These are phyloP conservation scores for Chascanopsetta lugubris DNA, from an alignment of 2,113 vertebrate genomes.

Conservation along the genomic window DNA sequence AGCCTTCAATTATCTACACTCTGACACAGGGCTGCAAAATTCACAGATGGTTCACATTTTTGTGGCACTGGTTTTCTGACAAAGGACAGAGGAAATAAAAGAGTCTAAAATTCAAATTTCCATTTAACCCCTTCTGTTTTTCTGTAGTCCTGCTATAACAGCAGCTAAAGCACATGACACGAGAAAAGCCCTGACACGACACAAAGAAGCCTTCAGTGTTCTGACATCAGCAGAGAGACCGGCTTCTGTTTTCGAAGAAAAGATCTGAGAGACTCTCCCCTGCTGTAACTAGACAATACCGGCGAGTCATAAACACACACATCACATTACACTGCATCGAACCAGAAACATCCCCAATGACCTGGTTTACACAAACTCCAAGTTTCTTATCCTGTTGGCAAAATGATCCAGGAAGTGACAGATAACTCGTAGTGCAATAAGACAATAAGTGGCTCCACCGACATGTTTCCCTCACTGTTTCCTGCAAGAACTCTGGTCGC, in stretches of 20 bases:
- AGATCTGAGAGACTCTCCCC: neutral
- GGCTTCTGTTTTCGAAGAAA: neutral
- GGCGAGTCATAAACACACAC: conserved; percentile 8
- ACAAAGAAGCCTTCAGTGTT: conserved; percentile 5
- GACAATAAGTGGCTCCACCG: conserved; percentile 29
- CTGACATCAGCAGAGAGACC: conserved; percentile 1
- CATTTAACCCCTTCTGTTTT: neutral
- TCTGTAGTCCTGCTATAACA: neutral
- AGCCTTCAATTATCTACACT: neutral
- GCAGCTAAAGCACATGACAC: neutral
- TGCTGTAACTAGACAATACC: conserved; percentile 14
- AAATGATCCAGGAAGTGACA: conserved; percentile 46
- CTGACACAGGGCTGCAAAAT: conserved; percentile 1
- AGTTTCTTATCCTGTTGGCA: neutral
- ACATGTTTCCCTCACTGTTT: conserved; percentile 30
- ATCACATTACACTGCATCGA: conserved; percentile 2
- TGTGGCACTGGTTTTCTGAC: neutral
- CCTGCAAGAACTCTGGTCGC: conserved; percentile 31
- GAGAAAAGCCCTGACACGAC: neutral
- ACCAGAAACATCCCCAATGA: conserved; percentile 23
- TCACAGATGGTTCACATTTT: neutral
- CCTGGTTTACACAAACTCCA: conserved; percentile 3
- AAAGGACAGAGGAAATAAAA: neutral
- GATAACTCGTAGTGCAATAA: conserved; percentile 29
- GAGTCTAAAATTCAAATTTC: neutral